A percentile compares a stretch with the other conserved stretches of the same genome.
Conservation (phyloP, 2,113 vertebrate genomes). For the Meriones unguiculatus region DNA sequence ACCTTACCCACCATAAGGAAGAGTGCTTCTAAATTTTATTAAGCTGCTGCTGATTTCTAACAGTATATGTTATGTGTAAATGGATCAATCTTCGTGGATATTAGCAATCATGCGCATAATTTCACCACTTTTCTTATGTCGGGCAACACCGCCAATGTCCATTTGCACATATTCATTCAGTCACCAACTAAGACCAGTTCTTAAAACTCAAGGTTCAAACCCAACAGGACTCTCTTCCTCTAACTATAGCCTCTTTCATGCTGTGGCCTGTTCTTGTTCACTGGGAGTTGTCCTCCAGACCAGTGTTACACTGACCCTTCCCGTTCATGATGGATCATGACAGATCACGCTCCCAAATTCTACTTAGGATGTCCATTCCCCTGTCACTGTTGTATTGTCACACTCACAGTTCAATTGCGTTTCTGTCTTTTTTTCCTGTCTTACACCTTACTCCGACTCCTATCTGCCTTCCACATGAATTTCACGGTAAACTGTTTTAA, state of each 20-base stretch:
- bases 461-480: neutral
- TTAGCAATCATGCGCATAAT: neutral
- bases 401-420: neutral
- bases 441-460: neutral
- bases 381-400: neutral
- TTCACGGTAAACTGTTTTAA: constrained; percentile 9
- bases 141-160: neutral
- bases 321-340: neutral
- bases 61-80: neutral
- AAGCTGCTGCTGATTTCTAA: neutral
- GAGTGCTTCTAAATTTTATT: neutral
- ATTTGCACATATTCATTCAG: neutral
- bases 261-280: neutral
- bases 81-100: neutral
- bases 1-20: neutral
- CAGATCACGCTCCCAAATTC: neutral
- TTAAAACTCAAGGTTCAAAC: neutral
- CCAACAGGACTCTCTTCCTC: neutral
- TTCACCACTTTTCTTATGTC: neutral
- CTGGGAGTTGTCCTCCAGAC: neutral
- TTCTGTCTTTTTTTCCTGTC: neutral
- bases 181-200: neutral
- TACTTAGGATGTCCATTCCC: neutral
- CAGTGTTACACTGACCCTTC: neutral
- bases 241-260: neutral